Percentiles rank a stretch among this genome's conserved stretches.
These are phyloP conservation scores for Dipus sagitta DNA, from an alignment of 2,797 vertebrate genomes.

Conservation along the genomic window DNA sequence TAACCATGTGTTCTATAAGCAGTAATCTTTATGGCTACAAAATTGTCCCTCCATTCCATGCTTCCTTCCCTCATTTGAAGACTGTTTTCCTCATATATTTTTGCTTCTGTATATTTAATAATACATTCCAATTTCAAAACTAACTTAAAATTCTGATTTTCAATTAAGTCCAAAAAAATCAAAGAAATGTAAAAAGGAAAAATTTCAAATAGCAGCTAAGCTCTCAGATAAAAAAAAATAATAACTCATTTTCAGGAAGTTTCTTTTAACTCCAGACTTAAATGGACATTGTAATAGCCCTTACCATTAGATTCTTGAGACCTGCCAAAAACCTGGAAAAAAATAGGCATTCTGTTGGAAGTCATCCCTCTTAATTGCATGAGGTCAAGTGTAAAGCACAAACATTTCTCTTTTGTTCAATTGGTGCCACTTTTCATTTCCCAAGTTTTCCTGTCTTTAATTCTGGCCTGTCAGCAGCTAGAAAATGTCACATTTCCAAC, in stretches of 20 bases:
- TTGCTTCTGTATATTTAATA: constrained; percentile 55
- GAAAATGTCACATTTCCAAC: not conserved
- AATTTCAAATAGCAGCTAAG: constrained; percentile 37
- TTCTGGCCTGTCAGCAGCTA: not conserved
- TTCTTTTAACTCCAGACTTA: constrained; percentile 60
- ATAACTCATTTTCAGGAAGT: constrained; percentile 29
- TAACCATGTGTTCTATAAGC: not conserved
- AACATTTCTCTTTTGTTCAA: constrained; percentile 53
- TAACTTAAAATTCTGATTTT: constrained; percentile 58
- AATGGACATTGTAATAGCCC: constrained; percentile 27
- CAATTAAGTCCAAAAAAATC: constrained; percentile 41
- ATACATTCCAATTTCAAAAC: constrained; percentile 14
- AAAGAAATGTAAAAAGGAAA: constrained; percentile 60
- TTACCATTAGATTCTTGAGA: constrained; percentile 51
- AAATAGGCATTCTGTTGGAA: not conserved
- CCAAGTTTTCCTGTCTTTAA: constrained; percentile 40
- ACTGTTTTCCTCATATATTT: not conserved
- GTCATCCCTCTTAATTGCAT: constrained; percentile 65
- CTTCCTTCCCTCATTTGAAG: constrained; percentile 23
- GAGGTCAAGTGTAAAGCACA: constrained; percentile 63
- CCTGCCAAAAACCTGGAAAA: constrained; percentile 55
- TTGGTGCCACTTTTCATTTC: constrained; percentile 64
- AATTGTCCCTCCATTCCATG: not conserved
- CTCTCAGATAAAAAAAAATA: not conserved
- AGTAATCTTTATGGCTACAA: not conserved